phyloP scores from a whole-genome alignment of 2,797 vertebrate genomes.

The Catostomus latipinnis region DNA sequence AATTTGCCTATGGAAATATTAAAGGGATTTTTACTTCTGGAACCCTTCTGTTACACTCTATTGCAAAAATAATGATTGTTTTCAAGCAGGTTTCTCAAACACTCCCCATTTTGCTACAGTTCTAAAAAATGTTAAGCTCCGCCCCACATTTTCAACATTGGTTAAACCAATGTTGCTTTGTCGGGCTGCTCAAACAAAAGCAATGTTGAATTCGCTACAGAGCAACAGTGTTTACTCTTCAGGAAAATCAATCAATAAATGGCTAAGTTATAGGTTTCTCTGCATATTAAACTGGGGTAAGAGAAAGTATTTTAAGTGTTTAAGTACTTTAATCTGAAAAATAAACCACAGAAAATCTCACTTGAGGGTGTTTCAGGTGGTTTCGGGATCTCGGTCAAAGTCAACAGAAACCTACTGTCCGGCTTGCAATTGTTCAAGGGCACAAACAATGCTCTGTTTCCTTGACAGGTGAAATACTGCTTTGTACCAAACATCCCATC shows the following conservation, averaged over 20 bases:
- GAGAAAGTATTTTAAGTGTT: too few relatives aligned
- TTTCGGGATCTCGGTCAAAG: conserved; percentile 41
- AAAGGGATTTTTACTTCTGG: too few relatives aligned
- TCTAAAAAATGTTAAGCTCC: too few relatives aligned
- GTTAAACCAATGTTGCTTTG: neutral
- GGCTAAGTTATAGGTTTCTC: too few relatives aligned
- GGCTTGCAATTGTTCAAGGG: conserved; percentile 74
- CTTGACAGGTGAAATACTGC: conserved; percentile 75
- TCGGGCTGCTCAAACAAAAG: neutral
- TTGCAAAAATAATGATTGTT: neutral
- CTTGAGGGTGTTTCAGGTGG: conserved; percentile 58
- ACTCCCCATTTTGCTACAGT: neutral
- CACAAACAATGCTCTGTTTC: conserved; percentile 74
- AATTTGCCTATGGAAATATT: too few relatives aligned
- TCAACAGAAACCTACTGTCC: conserved; percentile 71
- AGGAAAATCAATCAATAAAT: too few relatives aligned
- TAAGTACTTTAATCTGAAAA: neutral
- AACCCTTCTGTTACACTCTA: neutral
- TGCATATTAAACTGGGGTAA: too few relatives aligned
- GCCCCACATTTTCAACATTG: neutral
- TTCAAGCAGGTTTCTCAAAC: neutral
- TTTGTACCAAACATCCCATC: conserved; percentile 69
- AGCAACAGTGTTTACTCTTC: too few relatives aligned
- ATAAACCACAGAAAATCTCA: conserved; percentile 49
- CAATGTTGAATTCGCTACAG: too few relatives aligned